Evolutionary conservation across 2,888 invertebrate species (phyloP).

Genomic region (Lasioglossum pauxillum): DNA sequence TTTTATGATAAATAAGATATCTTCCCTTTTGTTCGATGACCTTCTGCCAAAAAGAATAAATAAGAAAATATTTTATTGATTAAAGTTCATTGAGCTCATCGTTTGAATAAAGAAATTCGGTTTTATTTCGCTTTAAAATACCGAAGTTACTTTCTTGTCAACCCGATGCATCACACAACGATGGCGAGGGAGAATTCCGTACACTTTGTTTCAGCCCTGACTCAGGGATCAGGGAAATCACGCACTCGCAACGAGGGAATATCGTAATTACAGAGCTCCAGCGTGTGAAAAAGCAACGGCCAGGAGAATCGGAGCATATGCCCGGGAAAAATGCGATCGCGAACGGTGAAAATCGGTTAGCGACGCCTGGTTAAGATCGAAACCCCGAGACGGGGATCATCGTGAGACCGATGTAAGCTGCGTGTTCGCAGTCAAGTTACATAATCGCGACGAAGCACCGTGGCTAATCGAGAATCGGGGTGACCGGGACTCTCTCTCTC

Average conservation of each 20-base stretch:
- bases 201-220: background rate
- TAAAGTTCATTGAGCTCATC: too few species aligned
- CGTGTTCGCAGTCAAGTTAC: constrained; percentile 83
- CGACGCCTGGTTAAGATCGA: constrained; percentile 70
- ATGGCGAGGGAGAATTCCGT: too few species aligned
- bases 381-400: constrained; percentile 73
- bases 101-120: too few species aligned
- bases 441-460: constrained; percentile 79
- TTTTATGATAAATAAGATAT: too few species aligned
- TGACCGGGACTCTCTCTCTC: constrained; percentile 31
- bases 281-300: constrained; percentile 41
- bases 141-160: too few species aligned
- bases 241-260: background rate
- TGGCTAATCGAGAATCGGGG: constrained; percentile 78
- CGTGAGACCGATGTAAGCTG: constrained; percentile 82
- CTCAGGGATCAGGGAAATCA: background rate
- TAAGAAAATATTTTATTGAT: too few species aligned
- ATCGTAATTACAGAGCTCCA: background rate
- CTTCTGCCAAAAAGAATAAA: too few species aligned
- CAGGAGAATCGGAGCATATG: constrained; percentile 64
- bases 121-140: too few species aligned
- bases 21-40: too few species aligned
- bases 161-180: too few species aligned
- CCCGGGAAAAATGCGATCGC: constrained; percentile 54
- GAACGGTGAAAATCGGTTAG: constrained; percentile 71